A percentile compares a stretch with the other conserved stretches of the same genome.
These are phyloP conservation scores for Oxyruncus cristatus DNA, from an alignment of 2,113 vertebrate genomes.

Conservation along the genomic window DNA sequence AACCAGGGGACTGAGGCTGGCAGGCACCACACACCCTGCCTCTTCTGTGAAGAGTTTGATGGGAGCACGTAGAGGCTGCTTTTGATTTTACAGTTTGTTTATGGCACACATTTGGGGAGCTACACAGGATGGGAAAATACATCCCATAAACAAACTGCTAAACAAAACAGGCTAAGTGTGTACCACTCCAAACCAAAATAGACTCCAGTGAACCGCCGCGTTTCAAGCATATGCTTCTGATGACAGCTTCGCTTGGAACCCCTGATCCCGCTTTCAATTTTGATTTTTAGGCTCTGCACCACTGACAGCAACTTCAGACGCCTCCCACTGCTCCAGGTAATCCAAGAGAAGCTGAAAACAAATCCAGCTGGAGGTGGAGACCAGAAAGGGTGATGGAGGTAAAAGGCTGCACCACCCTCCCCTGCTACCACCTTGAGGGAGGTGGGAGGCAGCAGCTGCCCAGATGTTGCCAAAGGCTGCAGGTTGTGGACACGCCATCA, in stretches of 20 bases:
- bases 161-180: constrained; percentile 37
- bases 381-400: background rate
- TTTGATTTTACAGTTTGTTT: constrained; percentile 42
- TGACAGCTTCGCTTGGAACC: background rate
- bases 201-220: background rate
- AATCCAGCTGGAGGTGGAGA: background rate
- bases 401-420: background rate
- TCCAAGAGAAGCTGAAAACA: background rate
- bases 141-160: constrained; percentile 58
- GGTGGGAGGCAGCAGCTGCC: background rate
- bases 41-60: background rate
- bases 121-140: constrained; percentile 29
- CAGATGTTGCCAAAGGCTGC: background rate
- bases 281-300: background rate
- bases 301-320: background rate
- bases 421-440: background rate
- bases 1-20: background rate
- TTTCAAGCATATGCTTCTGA: constrained; percentile 24
- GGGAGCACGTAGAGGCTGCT: background rate
- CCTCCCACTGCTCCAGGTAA: background rate
- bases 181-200: constrained; percentile 39
- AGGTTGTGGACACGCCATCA: fast-evolving
- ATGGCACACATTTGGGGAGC: constrained; percentile 25
- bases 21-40: background rate
- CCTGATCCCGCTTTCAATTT: background rate